Evolutionary conservation across 64 coral and sea anemone genomes (phyloP), one percentile per base, ranked within the genome.

Genomic region (Dendronephthya gigantea): DNA sequence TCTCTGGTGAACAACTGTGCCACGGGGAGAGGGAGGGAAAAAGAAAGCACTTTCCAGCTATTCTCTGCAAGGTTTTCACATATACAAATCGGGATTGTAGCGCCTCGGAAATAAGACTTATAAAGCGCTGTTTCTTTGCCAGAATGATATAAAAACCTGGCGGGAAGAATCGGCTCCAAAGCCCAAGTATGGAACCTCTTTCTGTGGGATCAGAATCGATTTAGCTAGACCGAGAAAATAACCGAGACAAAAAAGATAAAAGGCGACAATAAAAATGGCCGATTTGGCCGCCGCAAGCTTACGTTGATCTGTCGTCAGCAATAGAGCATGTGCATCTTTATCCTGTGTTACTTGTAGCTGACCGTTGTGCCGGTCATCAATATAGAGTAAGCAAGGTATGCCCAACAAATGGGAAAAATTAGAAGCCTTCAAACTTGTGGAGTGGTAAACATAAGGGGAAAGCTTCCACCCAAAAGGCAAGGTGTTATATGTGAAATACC

Each of bases 221-320:
- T 90, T 86, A 7, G 37, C 34, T 0, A 85, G 3, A 32, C 35
- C 65, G 23, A 83, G 17, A 40, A 49, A 48, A 23, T 68, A 68
- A 55, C 51, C 85, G 0, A 90, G 43, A 35, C 19, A 17, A 25
- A 90, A 23, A 0, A 90, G 52, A 36, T 74, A 82, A 22, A 28
- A 86, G 14, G 66, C 85, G 13, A 69, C 84, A 0, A 90, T 9
- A 48, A 90, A 86, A 23, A 86, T 52, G 12, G 83, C 89, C 0
- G 69, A 51, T 49, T 81, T 22, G 2, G 89, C 83, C 6, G 58
- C 58, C 5, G 2, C 4, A 30, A 66, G 14, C 2, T 66, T 66
- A 15, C 58, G 58, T 66, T 66, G 6, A 66, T 66, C 58, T 5
- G n/a, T n/a, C 6, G 19, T 5, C 6, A 15, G 58, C 58, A 66